These are phyloP conservation scores for Prunella fulvescens DNA, from an alignment of 2,113 vertebrate species.

Conservation along the genomic window DNA sequence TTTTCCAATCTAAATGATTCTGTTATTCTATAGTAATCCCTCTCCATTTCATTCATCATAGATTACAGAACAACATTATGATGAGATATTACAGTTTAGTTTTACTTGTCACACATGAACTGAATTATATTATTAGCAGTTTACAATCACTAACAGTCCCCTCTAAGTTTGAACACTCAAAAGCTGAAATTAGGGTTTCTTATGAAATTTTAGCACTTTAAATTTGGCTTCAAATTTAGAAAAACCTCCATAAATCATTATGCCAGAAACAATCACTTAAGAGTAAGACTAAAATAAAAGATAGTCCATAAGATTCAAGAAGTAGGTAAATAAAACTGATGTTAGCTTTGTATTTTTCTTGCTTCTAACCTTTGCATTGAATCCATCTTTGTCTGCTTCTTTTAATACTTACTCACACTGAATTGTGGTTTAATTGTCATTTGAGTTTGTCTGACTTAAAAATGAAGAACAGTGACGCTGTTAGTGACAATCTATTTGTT, in stretches of 20 bases:
- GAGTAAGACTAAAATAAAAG: background rate
- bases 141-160: background rate
- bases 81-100: background rate
- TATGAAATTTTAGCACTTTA: background rate
- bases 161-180: background rate
- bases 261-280: background rate
- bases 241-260: background rate
- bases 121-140: background rate
- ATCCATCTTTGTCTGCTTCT: background rate
- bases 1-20: background rate
- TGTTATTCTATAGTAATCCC: background rate
- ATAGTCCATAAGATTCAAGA: background rate
- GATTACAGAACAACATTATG: background rate
- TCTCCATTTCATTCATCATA: background rate
- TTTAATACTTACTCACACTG: background rate
- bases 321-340: background rate
- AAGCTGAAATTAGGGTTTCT: background rate
- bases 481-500: background rate
- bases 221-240: background rate
- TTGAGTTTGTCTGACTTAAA: background rate
- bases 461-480: background rate
- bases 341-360: background rate
- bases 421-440: background rate
- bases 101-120: background rate
- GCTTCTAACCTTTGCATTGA: background rate